Base-by-base conservation (phyloP, 1,140 invertebrate genomes). In the Sycobia sp. region DNA sequence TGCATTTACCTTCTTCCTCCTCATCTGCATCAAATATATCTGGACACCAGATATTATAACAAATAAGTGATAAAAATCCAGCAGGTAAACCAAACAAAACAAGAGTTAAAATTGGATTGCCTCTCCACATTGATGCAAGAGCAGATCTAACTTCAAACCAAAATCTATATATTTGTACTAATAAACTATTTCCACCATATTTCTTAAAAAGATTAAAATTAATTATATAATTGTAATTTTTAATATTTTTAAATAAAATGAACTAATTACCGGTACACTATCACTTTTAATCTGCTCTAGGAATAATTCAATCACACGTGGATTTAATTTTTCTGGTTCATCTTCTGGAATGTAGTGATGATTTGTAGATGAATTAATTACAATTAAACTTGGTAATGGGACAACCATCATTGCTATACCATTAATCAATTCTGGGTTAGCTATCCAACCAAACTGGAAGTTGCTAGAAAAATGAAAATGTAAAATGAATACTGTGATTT, bases 371-470 rank as follows among this genome's bases (percentile, higher is more conserved):
- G 93, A 90, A 75, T 98, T 96, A 32, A 97, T 85, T 3, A 97
- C 92, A 36, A 98, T 81, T 43, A 97, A 78, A 82, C 93, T 91
- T 7, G 95, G 95, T 39, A 94, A 82, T 8, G 91, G 87, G 63
- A 95, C 79, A 46, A 89, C 85, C 67, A 87, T 88, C 89, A 97
- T 93, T 2, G 93, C 93, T 74, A 98, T 93, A 43, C 90, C 91
- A 82, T 96, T 96, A 7, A 93, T 92, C 68, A 97, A 78, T 32
- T 93, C 90, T 16, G 91, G 89, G 69, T 85, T 90, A 0, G 91
- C 92, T 76, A 90, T 86, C 94, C 94, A 97, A 27, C 94, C 94
- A 85, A 97, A 97, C 76, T 96, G 92, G 76, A 96, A 96, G 71
- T 88, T 76, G 44, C 85, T 85, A 62, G 61, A 9, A 76, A 63